Base-by-base conservation (phyloP, 2,888 invertebrate genomes). In the Chironomus riparius region DNA sequence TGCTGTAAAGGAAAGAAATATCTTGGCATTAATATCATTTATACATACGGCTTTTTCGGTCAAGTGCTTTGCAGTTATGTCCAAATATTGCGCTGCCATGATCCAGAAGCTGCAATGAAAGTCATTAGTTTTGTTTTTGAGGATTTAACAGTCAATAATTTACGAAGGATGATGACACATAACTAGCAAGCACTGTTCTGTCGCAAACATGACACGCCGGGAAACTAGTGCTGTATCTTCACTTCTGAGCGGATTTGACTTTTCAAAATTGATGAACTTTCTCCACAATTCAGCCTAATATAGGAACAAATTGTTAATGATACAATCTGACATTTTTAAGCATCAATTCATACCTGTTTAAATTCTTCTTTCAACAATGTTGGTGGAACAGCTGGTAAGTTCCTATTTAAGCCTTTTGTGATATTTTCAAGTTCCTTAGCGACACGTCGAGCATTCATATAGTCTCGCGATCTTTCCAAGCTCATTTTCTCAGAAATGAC, bases 211-310 rank as follows among this genome's bases (percentile, higher is more conserved):
- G 0, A 99, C 98, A 78, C 98, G 86, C 74, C 95, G 90, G 0
- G 97, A 97, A 10, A 98, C 92, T 10, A 96, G 85, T 0, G 96
- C 92, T 0, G 96, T 95, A 83, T 99, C 99, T 82, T 99, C 99
- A 0, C 97, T 96, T 12, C 97, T 88, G 75, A 99, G 85, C 0
- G 99, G 99, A 86, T 99, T 99, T 38, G 92, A 90, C 77, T 98
- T 93, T 85, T 99, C 99, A 94, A 98, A 99, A 0, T 90, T 87
- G 79, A 99, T 98, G 83, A 98, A 99, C 81, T 97, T 98, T 85
- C 98, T 98, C 99, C 99, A 99, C 7, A 98, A 84, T 78, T 98
- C 98, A 77, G 98, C 97, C 95, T 94, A 81, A 50, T 38, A 24
- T 3, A 80, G 78, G 15, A 61, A 78, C 38, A 71, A 77, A 76